Conservation (phyloP, 2,888 invertebrate genomes). For the Sclerodermus sp. region DNA sequence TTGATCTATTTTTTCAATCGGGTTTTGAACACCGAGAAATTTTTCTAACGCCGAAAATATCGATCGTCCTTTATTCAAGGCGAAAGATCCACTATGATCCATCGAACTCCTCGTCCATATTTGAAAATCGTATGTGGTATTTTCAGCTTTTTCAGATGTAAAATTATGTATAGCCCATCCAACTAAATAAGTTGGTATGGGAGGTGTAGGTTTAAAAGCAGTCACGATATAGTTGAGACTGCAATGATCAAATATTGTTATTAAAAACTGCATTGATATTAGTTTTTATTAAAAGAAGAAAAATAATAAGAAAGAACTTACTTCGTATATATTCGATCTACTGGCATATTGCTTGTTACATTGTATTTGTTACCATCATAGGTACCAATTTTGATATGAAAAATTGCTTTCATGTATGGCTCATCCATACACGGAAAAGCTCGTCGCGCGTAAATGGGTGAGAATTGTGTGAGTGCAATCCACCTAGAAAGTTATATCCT, state of each 20-base stretch:
- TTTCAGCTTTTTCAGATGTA: constrained; percentile 3
- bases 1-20: constrained; percentile 69
- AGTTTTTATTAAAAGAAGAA: not conserved
- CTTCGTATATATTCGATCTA: not conserved
- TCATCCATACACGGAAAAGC: constrained; percentile 89
- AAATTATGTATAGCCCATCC: constrained; percentile 44
- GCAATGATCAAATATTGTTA: not conserved
- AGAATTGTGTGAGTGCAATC: constrained; percentile 80
- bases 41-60: constrained; percentile 29
- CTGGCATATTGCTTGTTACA: constrained; percentile 20
- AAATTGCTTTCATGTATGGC: constrained; percentile 77
- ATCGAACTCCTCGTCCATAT: constrained; percentile 33
- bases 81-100: constrained; percentile 13
- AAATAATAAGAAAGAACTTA: not conserved
- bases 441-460: constrained; percentile 74
- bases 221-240: constrained; percentile 5
- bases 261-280: constrained; percentile 6
- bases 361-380: no score
- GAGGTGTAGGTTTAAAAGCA: constrained; percentile 30
- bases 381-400: constrained; percentile 70
- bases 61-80: constrained; percentile 24
- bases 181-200: constrained; percentile 43
- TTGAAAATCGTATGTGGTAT: constrained; percentile 14
- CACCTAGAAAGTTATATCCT: constrained; percentile 60
- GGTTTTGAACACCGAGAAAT: constrained; percentile 30